A percentile compares a stretch with the other conserved stretches of the same genome.
phyloP scores from a whole-genome alignment of 2,797 vertebrate species.

The Argya squamiceps region DNA sequence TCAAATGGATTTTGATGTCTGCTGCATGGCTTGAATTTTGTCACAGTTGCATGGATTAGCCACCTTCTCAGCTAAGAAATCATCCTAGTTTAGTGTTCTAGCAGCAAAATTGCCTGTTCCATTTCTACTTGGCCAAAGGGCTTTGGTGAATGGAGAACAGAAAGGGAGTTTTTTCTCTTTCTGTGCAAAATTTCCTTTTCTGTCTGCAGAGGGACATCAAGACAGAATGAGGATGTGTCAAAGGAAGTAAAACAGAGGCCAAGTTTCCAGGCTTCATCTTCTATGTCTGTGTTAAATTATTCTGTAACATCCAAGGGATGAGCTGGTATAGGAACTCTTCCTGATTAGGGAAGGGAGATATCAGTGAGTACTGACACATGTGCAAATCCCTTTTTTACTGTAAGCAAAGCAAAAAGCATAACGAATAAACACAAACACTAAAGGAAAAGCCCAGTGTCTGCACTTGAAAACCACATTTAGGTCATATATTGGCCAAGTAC shows the following conservation, averaged over 20 bases:
- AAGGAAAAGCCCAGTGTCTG: neutral
- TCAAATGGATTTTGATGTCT: neutral
- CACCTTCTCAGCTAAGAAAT: neutral
- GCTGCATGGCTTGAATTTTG: neutral
- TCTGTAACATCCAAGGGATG: neutral
- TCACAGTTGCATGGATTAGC: neutral
- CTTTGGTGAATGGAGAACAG: neutral
- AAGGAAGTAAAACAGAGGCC: neutral
- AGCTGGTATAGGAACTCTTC: neutral
- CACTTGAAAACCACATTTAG: slow-evolving; percentile 44
- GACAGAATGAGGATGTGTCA: neutral
- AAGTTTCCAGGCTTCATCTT: neutral
- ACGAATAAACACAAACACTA: neutral
- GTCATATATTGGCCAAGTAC: slow-evolving; percentile 38
- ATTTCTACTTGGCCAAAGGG: neutral
- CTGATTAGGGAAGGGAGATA: neutral
- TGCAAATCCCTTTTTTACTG: neutral
- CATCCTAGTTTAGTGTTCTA: neutral
- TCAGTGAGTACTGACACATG: neutral
- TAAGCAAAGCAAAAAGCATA: neutral
- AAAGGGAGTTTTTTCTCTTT: neutral
- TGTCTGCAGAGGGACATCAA: neutral
- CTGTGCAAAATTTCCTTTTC: neutral
- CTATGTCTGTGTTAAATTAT: neutral
- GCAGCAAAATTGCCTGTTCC: neutral